Evolutionary conservation across 1,140 invertebrate genomes (phyloP), one percentile per base, ranked within the genome.

Genomic region (Drosophila malerkotliana): DNA sequence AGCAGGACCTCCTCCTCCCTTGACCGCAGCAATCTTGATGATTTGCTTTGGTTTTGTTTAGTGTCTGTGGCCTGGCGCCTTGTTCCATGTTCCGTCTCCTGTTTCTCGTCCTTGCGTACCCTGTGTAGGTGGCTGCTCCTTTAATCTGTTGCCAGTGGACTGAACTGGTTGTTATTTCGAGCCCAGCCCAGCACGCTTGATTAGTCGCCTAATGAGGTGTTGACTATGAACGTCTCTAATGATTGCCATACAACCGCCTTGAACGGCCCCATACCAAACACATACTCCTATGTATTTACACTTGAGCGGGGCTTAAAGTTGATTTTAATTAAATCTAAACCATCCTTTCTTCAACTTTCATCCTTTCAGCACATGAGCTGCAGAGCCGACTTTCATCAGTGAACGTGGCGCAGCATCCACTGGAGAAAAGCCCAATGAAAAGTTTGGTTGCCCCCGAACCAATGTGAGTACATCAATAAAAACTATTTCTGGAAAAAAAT

Each of bases 121-220:
- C 26, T 18, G n/a, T 15, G 39, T 14, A 14, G 41, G 37, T 41
- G 45, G 44, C 44, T 47, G 44, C 66, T 74, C 57, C 54, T 66
- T 60, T 77, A 48, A 62, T 77, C 62, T 75, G 74, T 55, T 68
- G 72, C 72, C 72, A 60, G 73, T 69, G 67, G 67, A 60, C 72
- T 79, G 68, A 78, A 87, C 74, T 88, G 83, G 55, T 80, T 67
- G 79, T 88, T 88, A 83, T 88, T 83, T 71, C 78, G 78, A 78
- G 73, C 56, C 63, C 72, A 44, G 41, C 14, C 41, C 41, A 15
- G 41, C 41, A 83, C 89, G 82, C 89, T 79, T 91, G 89, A 91
- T 91, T 91, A 91, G 84, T 79, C 82, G 76, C 89, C 81, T 85
- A 91, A 91, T 91, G 89, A 91, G 84, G 80, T 90, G 89, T 91